Conservation (phyloP, 2,113 vertebrate genomes). For the Pterocles orientalis region DNA sequence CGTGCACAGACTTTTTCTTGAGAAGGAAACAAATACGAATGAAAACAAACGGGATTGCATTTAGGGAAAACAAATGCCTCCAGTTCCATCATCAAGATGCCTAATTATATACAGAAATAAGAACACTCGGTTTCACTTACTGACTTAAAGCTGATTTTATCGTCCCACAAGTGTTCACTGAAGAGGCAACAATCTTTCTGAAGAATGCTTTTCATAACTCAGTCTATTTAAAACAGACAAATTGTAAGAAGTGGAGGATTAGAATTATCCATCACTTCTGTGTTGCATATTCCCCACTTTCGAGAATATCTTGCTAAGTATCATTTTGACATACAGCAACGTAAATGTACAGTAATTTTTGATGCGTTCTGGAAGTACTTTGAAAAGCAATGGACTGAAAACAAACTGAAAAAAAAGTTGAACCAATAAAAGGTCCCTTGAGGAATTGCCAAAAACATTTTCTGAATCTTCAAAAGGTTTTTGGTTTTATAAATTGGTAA, state of each 20-base stretch:
- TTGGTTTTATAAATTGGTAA: not conserved
- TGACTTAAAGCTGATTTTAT: not conserved
- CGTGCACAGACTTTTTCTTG: not conserved
- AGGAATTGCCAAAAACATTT: not conserved
- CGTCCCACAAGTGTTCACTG: not conserved
- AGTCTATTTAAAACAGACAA: conserved; percentile 6
- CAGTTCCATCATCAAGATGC: not conserved
- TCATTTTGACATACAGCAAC: not conserved
- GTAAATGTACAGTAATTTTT: not conserved
- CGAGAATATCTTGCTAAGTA: not conserved
- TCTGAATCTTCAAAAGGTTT: not conserved
- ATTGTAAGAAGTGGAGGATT: not conserved
- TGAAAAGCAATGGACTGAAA: not conserved
- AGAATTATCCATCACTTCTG: not conserved
- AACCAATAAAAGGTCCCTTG: not conserved
- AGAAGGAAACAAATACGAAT: not conserved
- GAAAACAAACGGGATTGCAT: not conserved
- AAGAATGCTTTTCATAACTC: not conserved
- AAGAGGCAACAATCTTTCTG: not conserved
- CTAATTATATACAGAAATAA: not conserved
- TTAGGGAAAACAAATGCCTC: not conserved
- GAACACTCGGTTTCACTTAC: not conserved
- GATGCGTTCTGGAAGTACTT: not conserved
- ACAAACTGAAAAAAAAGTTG: not conserved
- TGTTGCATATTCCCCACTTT: not conserved